Conservation (phyloP, 2,113 vertebrate species). For the Leptocoma aspasia region DNA sequence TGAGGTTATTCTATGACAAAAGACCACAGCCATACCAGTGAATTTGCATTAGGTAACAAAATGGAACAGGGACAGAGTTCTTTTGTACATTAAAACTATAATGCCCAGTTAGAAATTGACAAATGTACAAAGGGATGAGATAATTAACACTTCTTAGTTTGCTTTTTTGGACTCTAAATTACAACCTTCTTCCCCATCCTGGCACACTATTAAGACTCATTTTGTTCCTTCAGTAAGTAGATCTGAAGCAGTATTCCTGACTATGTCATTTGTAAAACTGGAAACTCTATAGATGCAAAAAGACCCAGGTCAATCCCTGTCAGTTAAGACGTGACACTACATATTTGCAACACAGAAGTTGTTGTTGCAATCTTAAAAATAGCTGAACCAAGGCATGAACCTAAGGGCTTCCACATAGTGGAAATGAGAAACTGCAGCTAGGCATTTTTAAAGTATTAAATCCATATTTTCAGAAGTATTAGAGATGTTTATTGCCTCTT, state of each 20-base stretch:
- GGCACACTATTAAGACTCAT: slow-evolving; percentile 9
- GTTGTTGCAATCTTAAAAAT: neutral
- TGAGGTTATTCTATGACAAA: neutral
- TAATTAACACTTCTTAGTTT: slow-evolving; percentile 29
- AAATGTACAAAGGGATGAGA: slow-evolving; percentile 18
- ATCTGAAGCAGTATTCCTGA: neutral
- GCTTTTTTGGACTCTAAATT: slow-evolving; percentile 49
- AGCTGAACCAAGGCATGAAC: neutral
- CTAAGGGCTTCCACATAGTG: neutral
- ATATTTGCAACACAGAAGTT: neutral
- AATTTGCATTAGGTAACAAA: neutral
- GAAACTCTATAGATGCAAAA: neutral
- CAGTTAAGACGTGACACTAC: neutral
- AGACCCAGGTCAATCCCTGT: neutral
- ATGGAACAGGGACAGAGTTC: neutral
- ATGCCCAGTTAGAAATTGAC: neutral
- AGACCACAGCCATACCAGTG: neutral
- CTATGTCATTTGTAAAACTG: neutral
- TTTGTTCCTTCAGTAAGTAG: slow-evolving; percentile 10
- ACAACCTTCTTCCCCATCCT: slow-evolving; percentile 6
- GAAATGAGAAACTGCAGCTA: neutral
- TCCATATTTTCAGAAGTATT: neutral
- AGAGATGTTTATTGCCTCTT: neutral
- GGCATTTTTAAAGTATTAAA: neutral
- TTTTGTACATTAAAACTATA: slow-evolving; percentile 12